Base-by-base conservation (phyloP, 2,797 vertebrate genomes). In the Brachymystax lenok region DNA sequence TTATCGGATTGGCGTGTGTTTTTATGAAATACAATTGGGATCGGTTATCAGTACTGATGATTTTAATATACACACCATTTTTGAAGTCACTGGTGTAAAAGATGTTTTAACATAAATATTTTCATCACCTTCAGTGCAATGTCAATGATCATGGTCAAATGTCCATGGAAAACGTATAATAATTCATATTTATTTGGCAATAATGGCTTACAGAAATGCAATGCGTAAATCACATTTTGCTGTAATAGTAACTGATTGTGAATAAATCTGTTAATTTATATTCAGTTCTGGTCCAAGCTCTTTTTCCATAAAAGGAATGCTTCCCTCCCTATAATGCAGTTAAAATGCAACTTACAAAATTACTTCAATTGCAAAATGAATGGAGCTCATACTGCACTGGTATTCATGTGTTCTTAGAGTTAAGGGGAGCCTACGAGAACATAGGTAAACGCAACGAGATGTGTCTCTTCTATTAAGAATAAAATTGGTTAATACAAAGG, bases 401-500 rank as follows among this genome's bases (percentile, higher is more conserved):
- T 40, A 4, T 51, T 73, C 35, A 69, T 79, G 69, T 73, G 76
- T 78, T 40, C 73, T 50, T 68, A 80, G 78, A 66, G 76, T 76
- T 76, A 83, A 88, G 80, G 82, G 80, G 87, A 93, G 88, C 90
- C 92, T 88, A 93, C 92, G 59, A 72, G 28, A 93, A 93, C 91
- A 88, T 89, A 93, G 94, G 94, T 93, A 93, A 93, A 95, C 92
- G 93, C 95, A 95, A 94, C 91, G 92, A 94, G 95, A 96, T 96
- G 96, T 96, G 94, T 95, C 95, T 95, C 95, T 94, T 95, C 95
- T 95, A 94, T 94, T 94, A 94, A 94, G 95, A 96, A 95, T 93
- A 93, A 95, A 95, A 96, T 94, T 95, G 95, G 95, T 95, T 96
- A 96, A 97, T 96, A 95, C 95, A 97, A 96, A 96, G 94, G 94